Base-by-base conservation (phyloP, 2,797 vertebrate genomes). In the Microtus californicus region DNA sequence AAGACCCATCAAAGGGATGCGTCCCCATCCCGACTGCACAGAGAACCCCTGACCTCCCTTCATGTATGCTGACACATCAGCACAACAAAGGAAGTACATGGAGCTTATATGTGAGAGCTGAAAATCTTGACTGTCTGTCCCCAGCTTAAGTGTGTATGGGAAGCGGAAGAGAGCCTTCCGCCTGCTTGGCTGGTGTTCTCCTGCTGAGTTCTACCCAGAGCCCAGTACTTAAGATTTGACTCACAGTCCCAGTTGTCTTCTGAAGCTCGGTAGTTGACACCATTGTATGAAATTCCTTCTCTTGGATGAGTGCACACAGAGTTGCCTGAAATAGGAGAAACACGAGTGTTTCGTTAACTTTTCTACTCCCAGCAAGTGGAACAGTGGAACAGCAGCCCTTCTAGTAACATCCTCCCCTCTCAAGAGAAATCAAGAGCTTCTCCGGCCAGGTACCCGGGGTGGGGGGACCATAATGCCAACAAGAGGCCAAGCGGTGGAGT, bases 251-350 rank as follows among this genome's bases (percentile, higher is more conserved):
- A 27, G 97, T 99, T 27, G 99, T 99, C 98, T 99, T 99, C 98
- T 99, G 99, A 92, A 99, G 98, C 96, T 99, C 99, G 61, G 98
- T 99, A 93, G 99, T 99, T 19, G 99, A 99, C 83, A 99, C 99
- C 98, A 99, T 98, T 5, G 99, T 99, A 80, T 98, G 93, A 8
- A 99, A 98, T 96, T 99, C 98, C 96, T 98, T 96, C 48, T 99
- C 98, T 77, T 98, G 98, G 95, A 99, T 97, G 93, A 99, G 96
- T 59, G 99, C 99, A 76, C 96, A 96, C 14, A 99, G 98, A 40
- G 98, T 98, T 80, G 99, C 99, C 99, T 99, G 97, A 96, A 93
- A 93, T 3, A 7, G 63, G 86, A 27, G 59, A 87, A 71, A 89
- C 51, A 69, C 1, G 2, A 23, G 56, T 56, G 79, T 5, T 8